A percentile compares a stretch with the other conserved stretches of the same genome.
Conservation (phyloP, 2,888 invertebrate species). For the Adineta ricciae region DNA sequence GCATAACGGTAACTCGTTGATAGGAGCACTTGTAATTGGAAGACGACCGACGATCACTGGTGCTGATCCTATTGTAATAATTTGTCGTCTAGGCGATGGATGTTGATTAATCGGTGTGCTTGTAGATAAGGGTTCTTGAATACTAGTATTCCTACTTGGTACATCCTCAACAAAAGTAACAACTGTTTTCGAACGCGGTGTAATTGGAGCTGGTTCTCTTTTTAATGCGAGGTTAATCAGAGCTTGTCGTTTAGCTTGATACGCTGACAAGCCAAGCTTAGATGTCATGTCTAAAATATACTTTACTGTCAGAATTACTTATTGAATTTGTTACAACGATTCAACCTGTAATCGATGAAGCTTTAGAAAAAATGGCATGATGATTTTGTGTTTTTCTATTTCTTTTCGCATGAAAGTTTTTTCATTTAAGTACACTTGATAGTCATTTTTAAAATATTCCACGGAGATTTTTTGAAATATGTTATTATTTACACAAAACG, state of each 20-base stretch:
- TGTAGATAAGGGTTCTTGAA: not conserved
- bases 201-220: not conserved
- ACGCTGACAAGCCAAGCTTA: not conserved
- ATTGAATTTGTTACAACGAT: not conserved
- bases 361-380: too few relatives aligned
- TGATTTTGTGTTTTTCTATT: too few relatives aligned
- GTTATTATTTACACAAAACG: too few relatives aligned
- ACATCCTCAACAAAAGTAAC: not conserved
- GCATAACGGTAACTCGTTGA: too few relatives aligned
- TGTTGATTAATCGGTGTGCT: not conserved
- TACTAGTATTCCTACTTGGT: too few relatives aligned
- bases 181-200: not conserved
- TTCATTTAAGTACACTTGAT: too few relatives aligned
- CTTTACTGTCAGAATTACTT: not conserved
- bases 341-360: not conserved
- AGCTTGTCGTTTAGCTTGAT: not conserved
- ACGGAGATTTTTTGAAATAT: too few relatives aligned
- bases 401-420: too few relatives aligned
- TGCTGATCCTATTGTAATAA: not conserved
- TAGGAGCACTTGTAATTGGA: too few relatives aligned
- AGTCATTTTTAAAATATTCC: too few relatives aligned
- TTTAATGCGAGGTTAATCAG: not conserved
- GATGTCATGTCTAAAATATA: not conserved
- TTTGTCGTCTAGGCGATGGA: not conserved
- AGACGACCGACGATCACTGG: not conserved